A percentile compares a stretch with the other conserved stretches of the same genome.
These are phyloP conservation scores for Rhynchophorus ferrugineus DNA, from an alignment of 1,140 invertebrate genomes.

Conservation along the genomic window DNA sequence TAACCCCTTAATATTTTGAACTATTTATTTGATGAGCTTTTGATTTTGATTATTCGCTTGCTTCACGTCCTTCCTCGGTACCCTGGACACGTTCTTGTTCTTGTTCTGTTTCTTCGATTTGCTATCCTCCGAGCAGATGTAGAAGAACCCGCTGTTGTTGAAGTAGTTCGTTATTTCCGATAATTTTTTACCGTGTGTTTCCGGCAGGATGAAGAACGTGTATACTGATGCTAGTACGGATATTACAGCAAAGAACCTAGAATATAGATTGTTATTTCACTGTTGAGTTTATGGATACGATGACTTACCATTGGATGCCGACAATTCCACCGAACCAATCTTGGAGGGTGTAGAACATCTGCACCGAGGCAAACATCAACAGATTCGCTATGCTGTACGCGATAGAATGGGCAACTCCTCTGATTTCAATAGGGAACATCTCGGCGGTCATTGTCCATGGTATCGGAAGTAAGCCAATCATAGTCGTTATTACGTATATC, in stretches of 20 bases:
- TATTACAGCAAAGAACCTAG: conserved; percentile 54
- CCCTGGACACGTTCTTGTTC: conserved; percentile 13
- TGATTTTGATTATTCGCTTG: too few species aligned
- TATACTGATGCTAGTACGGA: conserved; percentile 51
- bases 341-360: conserved; percentile 43
- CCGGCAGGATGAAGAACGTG: conserved; percentile 57
- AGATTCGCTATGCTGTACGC: conserved; percentile 46
- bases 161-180: conserved; percentile 60
- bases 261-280: too few species aligned
- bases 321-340: conserved; percentile 23
- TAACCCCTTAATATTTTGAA: too few species aligned
- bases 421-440: conserved; percentile 52
- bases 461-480: conserved; percentile 52
- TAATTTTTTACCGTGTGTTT: conserved; percentile 62
- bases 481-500: conserved; percentile 46
- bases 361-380: conserved; percentile 48
- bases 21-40: too few species aligned
- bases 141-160: conserved; percentile 37
- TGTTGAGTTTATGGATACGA: too few species aligned
- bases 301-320: conserved; percentile 37
- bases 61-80: too few species aligned
- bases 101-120: conserved; percentile 11
- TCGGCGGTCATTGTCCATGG: conserved; percentile 60
- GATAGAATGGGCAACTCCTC: conserved; percentile 43
- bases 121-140: conserved; percentile 27